Evolutionary conservation across 1,140 invertebrate genomes (phyloP).

Genomic region (Sinella curviseta): DNA sequence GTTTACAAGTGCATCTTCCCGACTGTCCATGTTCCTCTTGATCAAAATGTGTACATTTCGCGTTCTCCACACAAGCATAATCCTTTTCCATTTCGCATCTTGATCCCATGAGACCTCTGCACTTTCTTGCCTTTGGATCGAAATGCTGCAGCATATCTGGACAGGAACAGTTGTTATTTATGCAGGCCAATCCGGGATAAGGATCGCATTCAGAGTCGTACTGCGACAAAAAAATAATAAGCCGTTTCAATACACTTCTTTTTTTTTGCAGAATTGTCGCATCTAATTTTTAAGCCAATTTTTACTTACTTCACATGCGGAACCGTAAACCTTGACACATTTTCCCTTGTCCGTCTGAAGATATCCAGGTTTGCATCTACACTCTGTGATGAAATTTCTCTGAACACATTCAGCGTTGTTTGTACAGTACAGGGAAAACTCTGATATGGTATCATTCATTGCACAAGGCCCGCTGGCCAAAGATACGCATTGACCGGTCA

Average conservation of each 20-base stretch:
- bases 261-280: too few relatives aligned
- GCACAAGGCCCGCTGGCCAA: conserved; percentile 35
- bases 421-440: conserved; percentile 20
- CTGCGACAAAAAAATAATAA: neutral
- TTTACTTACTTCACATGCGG: conserved; percentile 11
- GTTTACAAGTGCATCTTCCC: conserved; percentile 27
- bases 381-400: conserved; percentile 1
- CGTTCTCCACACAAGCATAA: conserved; percentile 29
- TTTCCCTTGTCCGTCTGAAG: conserved; percentile 22
- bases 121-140: conserved; percentile 28
- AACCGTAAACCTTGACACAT: conserved; percentile 32
- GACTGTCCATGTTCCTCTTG: conserved; percentile 13
- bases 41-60: conserved; percentile 1
- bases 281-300: neutral
- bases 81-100: conserved; percentile 7
- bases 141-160: neutral
- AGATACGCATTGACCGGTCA: conserved; percentile 8
- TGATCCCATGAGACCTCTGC: conserved; percentile 32
- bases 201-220: conserved; percentile 16
- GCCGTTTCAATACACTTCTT: neutral
- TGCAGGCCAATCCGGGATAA: conserved; percentile 2
- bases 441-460: conserved; percentile 26
- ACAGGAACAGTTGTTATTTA: conserved; percentile 12
- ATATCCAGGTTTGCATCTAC: conserved; percentile 27
- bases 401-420: conserved; percentile 33